Conservation (phyloP, 2,113 vertebrate species). For the Petromus typicus region DNA sequence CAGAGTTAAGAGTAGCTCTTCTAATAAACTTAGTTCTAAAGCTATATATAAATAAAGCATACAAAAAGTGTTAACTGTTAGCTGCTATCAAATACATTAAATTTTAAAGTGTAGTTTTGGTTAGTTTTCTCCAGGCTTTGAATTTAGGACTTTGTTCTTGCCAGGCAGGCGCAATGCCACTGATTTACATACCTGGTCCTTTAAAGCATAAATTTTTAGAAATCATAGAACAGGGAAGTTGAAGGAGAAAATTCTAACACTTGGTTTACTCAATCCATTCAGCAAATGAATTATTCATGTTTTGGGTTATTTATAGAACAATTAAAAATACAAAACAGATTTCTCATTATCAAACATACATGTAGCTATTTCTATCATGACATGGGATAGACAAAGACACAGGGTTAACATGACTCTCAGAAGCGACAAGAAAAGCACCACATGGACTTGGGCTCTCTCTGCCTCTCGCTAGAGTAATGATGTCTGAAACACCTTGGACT, state of each 20-base stretch:
- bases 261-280: neutral
- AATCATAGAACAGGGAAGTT: neutral
- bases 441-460: neutral
- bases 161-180: too few relatives aligned
- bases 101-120: neutral
- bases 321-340: neutral
- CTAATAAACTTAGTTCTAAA: neutral
- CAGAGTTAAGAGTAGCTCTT: neutral
- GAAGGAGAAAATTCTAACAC: neutral
- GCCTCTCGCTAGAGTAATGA: neutral
- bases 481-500: neutral
- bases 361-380: neutral
- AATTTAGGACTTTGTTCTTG: too few relatives aligned
- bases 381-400: neutral
- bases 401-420: too few relatives aligned
- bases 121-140: too few relatives aligned
- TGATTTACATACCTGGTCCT: too few relatives aligned
- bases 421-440: neutral
- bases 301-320: neutral
- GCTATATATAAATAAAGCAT: neutral
- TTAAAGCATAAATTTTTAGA: too few relatives aligned
- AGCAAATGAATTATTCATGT: neutral
- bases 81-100: neutral
- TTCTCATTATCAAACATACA: neutral
- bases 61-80: neutral